Evolutionary conservation across 1,140 invertebrate genomes (phyloP).

Genomic region (Meloidogyne floridensis): DNA sequence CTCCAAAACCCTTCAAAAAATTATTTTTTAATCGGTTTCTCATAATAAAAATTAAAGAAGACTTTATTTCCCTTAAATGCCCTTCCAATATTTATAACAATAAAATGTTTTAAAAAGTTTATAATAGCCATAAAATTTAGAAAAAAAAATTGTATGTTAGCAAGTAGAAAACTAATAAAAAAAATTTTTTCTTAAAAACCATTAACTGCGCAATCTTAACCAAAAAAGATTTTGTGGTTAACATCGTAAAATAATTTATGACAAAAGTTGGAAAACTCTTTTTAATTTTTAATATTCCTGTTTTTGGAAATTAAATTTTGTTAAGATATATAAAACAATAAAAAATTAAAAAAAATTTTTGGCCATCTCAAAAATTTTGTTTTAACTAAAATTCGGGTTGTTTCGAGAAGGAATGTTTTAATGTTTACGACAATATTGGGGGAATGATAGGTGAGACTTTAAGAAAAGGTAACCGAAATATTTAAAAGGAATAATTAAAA

Average conservation of each 20-base stretch:
- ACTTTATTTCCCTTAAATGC: not conserved
- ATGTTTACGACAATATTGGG: too few species aligned
- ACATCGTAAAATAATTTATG: conserved; percentile 9
- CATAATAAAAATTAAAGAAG: not conserved
- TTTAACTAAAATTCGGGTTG: too few species aligned
- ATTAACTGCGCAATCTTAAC: not conserved
- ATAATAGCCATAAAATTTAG: not conserved
- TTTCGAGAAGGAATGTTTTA: too few species aligned
- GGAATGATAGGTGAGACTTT: too few species aligned
- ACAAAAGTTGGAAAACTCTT: not conserved
- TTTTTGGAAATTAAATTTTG: too few species aligned
- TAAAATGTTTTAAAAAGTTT: not conserved
- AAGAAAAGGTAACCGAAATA: too few species aligned
- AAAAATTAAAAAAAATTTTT: too few species aligned
- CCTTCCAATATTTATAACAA: not conserved
- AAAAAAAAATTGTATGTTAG: not conserved
- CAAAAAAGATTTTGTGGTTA: not conserved
- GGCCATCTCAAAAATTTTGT: too few species aligned
- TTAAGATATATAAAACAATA: too few species aligned
- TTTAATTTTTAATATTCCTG: not conserved
- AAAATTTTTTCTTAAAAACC: not conserved
- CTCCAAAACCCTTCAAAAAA: not conserved
- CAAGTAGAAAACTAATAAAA: not conserved
- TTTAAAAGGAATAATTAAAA: too few species aligned
- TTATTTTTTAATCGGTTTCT: too few species aligned